Evolutionary conservation across 2,888 invertebrate species (phyloP), one percentile per base, ranked within the genome.

Genomic region (Standfussiana lucernea): DNA sequence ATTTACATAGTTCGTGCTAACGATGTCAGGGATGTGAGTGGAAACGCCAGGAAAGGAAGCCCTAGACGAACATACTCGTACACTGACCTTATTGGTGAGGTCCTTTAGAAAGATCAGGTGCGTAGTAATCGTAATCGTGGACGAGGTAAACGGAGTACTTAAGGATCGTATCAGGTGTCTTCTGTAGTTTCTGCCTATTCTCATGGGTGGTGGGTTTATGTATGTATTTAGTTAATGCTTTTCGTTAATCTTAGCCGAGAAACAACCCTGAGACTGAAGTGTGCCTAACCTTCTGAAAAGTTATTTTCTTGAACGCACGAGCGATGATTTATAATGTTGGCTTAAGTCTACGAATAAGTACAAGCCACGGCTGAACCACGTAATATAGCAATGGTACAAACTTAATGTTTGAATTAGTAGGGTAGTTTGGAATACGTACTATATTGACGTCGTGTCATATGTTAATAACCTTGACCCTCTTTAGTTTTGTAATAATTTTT

Each of bases 281-380:
- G 13, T 24, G 35, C 18, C 53, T 45, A 56, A 65, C 37, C 28
- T 65, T 56, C 28, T 28, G 53, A 56, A 76, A 62, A 64, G 37
- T 24, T 56, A 72, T 45, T 77, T 42, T 24, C 3, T 42, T 53
- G 42, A 35, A 42, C 28, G 40, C 75, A 64, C 53, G 37, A 37
- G 37, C 8, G 24, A 56, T 37, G 24, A 77, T 65, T 75, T 40
- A 74, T 61, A 69, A 45, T 56, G 21, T n/a, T 68, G 21, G 45
- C 18, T 32, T 5, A 32, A 32, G 21, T 32, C 32, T 61, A 61
- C 21, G 32, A 28, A 0, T 53, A 56, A 35, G 32, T 45, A 35
- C 73, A 40, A 42, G 32, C 18, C 8, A 24, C 15, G 28, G 24
- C 28, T 10, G 24, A 28, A 37, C 35, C 28, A 37, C 28, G 45